Base-by-base conservation (phyloP, 2,797 vertebrate genomes). In the Fistularia tabacaria region DNA sequence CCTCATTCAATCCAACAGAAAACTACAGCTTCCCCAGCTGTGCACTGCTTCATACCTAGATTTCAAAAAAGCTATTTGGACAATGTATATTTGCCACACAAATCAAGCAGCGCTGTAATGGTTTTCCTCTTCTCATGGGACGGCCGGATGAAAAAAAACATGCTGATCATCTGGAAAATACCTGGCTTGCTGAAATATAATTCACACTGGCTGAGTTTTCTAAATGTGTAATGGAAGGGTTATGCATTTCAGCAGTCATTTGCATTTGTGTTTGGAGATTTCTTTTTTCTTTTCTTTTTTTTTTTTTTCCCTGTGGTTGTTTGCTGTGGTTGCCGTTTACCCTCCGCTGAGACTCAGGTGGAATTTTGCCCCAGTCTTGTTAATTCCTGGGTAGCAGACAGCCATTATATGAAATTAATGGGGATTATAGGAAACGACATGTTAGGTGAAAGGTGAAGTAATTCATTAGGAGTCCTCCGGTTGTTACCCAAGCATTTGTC, bases 311-410 rank as follows among this genome's bases (percentile, higher is more conserved):
- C 4, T 67, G 59, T 60, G 42, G 14, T 74, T 74, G 80, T 85
- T 86, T 88, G 86, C 82, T 84, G 79, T 60, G 67, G 66, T 79
- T 76, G 82, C 80, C 82, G 54, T 82, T 90, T 80, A 76, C 73
- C 80, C 80, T 87, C 82, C 61, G 8, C 40, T 51, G 82, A 85
- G 85, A 84, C 71, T 62, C 40, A 14, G 38, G 68, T 77, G 64
- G 76, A 47, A 64, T 82, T 80, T 74, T 76, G 74, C 83, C 61
- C 82, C 53, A 69, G 71, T 80, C 66, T 85, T 82, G 81, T 89
- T 87, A 87, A 89, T 86, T 89, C 82, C 82, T 87, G 85, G 77
- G 88, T 84, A 89, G 77, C 77, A 83, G 86, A 87, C 80, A 83
- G 80, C 79, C 74, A 80, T 90, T 88, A 81, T 87, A 68, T 82